These are phyloP conservation scores for Agonopterix heracliana DNA, from an alignment of 2,888 invertebrate species.

Conservation along the genomic window DNA sequence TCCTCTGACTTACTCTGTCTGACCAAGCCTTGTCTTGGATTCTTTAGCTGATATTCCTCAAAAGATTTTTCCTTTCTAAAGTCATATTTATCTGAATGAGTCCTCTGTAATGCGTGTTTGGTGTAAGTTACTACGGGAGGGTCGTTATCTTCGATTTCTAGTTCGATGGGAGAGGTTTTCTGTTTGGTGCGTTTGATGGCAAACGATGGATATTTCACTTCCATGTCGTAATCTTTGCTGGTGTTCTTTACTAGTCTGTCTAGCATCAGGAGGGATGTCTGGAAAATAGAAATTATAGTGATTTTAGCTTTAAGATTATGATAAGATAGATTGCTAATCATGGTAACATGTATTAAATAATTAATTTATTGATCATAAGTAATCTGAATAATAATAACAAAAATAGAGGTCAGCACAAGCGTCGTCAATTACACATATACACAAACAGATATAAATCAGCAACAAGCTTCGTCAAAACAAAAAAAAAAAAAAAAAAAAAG, in stretches of 20 bases:
- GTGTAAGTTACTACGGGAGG: constrained; percentile 41
- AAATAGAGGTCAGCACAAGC: too few relatives aligned
- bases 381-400: too few relatives aligned
- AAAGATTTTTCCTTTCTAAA: constrained; percentile 27
- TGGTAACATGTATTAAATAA: too few relatives aligned
- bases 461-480: too few relatives aligned
- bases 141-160: constrained; percentile 30
- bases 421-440: too few relatives aligned
- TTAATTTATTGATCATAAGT: too few relatives aligned
- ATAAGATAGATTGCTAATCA: constrained; percentile 4
- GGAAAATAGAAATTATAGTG: constrained; percentile 25
- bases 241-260: constrained; percentile 67
- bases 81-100: constrained; percentile 49
- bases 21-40: constrained; percentile 34
- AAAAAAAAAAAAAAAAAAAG: too few relatives aligned
- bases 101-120: constrained; percentile 41
- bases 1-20: constrained; percentile 46
- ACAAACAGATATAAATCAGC: too few relatives aligned
- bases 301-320: neutral
- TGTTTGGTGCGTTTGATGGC: constrained; percentile 20
- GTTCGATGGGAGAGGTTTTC: constrained; percentile 2
- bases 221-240: constrained; percentile 36
- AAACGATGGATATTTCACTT: constrained; percentile 42
- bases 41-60: constrained; percentile 42
- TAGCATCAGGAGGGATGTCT: constrained; percentile 80